Conservation (phyloP, 2,888 invertebrate genomes). For the Zaprionus lineosus region DNA sequence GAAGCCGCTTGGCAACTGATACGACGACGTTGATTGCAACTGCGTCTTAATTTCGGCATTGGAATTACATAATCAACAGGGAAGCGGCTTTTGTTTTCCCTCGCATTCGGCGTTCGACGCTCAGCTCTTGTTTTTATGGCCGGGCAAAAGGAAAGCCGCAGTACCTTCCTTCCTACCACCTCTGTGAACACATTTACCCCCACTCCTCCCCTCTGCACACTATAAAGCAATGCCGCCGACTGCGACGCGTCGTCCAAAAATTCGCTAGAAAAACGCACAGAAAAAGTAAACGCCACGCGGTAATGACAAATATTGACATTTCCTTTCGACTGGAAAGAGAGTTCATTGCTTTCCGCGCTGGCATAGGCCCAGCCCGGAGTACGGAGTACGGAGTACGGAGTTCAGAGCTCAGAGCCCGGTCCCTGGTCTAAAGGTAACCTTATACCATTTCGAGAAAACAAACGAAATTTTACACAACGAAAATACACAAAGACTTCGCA, state of each 20-base stretch:
- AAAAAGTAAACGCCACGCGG: slow-evolving; percentile 61
- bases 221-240: slow-evolving; percentile 48
- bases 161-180: not conserved
- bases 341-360: not conserved
- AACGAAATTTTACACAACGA: slow-evolving; percentile 4
- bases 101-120: slow-evolving; percentile 1
- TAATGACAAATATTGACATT: slow-evolving; percentile 75
- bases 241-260: slow-evolving; percentile 32
- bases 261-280: slow-evolving; percentile 66
- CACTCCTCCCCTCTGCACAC: slow-evolving; percentile 11
- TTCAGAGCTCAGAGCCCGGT: not conserved
- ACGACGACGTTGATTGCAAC: slow-evolving; percentile 48
- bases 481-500: slow-evolving; percentile 42
- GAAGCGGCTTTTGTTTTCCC: slow-evolving; percentile 42
- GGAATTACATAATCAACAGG: slow-evolving; percentile 59
- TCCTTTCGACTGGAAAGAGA: slow-evolving; percentile 28
- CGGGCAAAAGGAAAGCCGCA: slow-evolving; percentile 55
- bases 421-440: slow-evolving; percentile 39
- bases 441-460: slow-evolving; percentile 40
- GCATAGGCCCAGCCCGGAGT: too few species aligned
- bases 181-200: slow-evolving; percentile 4
- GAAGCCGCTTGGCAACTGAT: slow-evolving; percentile 41
- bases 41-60: slow-evolving; percentile 59
- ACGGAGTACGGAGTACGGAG: too few species aligned
- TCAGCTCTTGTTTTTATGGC: slow-evolving; percentile 33